These are phyloP conservation scores for Luehdorfia chinensis DNA, from an alignment of 1,140 invertebrate species.

Conservation along the genomic window DNA sequence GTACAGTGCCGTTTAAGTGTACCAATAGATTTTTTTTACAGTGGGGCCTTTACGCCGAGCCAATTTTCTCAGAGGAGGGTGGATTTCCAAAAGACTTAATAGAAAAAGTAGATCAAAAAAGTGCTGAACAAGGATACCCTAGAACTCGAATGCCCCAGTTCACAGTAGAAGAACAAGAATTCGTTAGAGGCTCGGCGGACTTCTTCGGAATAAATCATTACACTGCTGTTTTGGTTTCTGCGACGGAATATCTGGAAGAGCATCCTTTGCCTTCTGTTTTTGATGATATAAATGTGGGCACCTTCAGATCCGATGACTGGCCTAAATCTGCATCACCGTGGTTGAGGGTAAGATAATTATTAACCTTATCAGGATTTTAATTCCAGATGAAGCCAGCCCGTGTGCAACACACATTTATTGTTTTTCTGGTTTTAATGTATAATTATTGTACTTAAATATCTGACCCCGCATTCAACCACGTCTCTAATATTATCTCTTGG, in stretches of 20 bases:
- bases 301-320: slow-evolving; percentile 29
- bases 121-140: slow-evolving; percentile 64
- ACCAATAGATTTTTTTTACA: slow-evolving; percentile 35
- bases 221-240: slow-evolving; percentile 50
- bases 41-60: slow-evolving; percentile 77
- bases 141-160: slow-evolving; percentile 76
- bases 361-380: background rate
- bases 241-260: slow-evolving; percentile 19
- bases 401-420: too few relatives aligned
- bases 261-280: slow-evolving; percentile 29
- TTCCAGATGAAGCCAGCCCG: too few relatives aligned
- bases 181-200: slow-evolving; percentile 78
- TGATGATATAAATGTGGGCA: slow-evolving; percentile 29
- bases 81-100: slow-evolving; percentile 80
- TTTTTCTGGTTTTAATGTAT: too few relatives aligned
- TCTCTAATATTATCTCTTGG: too few relatives aligned
- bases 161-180: slow-evolving; percentile 68
- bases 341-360: slow-evolving; percentile 33
- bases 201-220: slow-evolving; percentile 84
- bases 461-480: too few relatives aligned
- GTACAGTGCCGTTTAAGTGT: too few relatives aligned
- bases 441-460: too few relatives aligned
- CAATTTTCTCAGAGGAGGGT: slow-evolving; percentile 78
- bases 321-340: slow-evolving; percentile 27
- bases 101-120: slow-evolving; percentile 72